Evolutionary conservation across 2,113 vertebrate genomes (phyloP), one percentile per base, ranked within the genome.

Genomic region (Gallinago jamesoni): DNA sequence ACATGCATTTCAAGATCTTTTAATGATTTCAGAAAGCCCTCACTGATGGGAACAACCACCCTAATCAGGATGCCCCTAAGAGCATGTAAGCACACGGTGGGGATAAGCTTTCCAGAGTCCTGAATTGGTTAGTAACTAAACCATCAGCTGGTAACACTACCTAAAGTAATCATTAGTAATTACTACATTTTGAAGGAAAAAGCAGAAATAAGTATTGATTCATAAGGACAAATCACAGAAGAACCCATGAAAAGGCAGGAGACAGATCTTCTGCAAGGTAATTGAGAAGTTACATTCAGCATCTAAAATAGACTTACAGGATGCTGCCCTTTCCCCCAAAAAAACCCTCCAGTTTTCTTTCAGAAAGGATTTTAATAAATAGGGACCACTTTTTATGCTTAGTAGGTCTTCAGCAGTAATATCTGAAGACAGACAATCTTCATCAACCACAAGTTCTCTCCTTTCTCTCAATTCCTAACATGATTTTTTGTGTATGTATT

Each of bases 271-370:
- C 63, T 20, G 8, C 24, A 48, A 84, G 18, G 47, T 35, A 90
- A 30, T 2, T 4, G 7, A 78, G 23, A 64, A 83, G 19, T 60
- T 41, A 74, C 23, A 66, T 19, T 59, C 60, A 77, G n/a, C 18
- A 62, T 53, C 14, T 56, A 37, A 70, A 60, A 9, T 11, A 64
- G 43, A 89, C 28, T 45, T 74, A 39, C 0, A 72, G 10, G 25
- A 43, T 53, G 18, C 8, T 5, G 2, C 45, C 35, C 22, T 39
- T 62, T 20, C 17, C 10, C 12, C 2, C 0, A 0, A 39, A 60
- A 73, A 10, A 55, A 15, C 33, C 4, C 12, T 80, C 4, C 2
- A 9, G 4, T 19, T 69, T 62, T 68, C 19, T 35, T 70, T 88
- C 75, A 74, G 33, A 57, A 74, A 80, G 4, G 86, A 56, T 8